A percentile compares a stretch with the other conserved stretches of the same genome.
These are phyloP conservation scores for Laticauda colubrina DNA, from an alignment of 2,113 vertebrate genomes.

Conservation along the genomic window DNA sequence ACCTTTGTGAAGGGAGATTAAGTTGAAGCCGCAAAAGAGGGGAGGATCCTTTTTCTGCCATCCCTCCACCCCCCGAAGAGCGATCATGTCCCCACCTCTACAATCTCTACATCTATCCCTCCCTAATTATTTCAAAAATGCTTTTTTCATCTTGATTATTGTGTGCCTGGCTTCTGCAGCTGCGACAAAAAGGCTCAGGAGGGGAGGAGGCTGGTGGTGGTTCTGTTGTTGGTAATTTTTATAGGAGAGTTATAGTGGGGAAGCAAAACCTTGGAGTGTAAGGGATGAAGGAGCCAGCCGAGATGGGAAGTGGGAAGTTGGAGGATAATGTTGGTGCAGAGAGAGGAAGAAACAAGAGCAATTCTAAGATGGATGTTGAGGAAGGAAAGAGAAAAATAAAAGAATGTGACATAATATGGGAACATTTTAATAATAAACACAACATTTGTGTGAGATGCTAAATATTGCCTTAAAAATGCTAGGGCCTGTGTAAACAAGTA, in stretches of 20 bases:
- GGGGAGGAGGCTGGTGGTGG: not conserved
- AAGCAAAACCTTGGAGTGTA: not conserved
- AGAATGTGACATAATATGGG: no score
- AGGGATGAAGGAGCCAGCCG: not conserved
- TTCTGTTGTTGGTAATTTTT: not conserved
- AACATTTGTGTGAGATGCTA: not conserved
- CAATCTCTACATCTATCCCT: not conserved
- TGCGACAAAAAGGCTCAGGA: not conserved
- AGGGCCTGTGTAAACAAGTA: not conserved
- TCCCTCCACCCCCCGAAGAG: not conserved
- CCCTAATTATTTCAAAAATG: not conserved
- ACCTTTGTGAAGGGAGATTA: conserved; percentile 9
- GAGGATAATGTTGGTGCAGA: not conserved
- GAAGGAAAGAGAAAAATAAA: not conserved
- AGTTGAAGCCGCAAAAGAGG: not conserved
- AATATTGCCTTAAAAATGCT: not conserved
- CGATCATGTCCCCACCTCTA: no score
- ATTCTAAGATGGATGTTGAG: not conserved
- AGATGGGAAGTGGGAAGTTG: not conserved
- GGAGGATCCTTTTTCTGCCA: not conserved
- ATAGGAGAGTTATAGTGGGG: not conserved
- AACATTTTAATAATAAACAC: not conserved
- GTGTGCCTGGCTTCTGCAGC: not conserved
- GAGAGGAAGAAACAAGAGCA: not conserved
- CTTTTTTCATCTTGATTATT: not conserved